phyloP scores from a whole-genome alignment of 30 jellyfish, hydroid and myxozoan species.

The Hydractinia symbiolongicarpus region DNA sequence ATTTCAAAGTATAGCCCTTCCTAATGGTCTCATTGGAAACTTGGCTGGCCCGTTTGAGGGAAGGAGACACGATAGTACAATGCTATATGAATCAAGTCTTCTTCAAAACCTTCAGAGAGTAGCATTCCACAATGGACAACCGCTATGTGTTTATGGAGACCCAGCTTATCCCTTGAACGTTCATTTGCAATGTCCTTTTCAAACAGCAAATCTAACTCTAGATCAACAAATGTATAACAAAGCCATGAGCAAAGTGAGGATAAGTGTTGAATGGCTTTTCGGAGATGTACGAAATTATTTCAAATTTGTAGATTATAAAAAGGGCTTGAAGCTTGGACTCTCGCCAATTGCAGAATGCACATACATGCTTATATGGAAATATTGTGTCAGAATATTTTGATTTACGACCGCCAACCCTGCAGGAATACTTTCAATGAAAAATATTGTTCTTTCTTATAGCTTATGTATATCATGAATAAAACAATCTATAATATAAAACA shows the following conservation, averaged over 20 bases:
- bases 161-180: constrained; percentile 48
- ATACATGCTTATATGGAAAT: too few species aligned
- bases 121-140: constrained; percentile 30
- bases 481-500: too few species aligned
- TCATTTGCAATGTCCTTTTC: constrained; percentile 52
- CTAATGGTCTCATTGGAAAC: constrained; percentile 45
- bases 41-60: constrained; percentile 57
- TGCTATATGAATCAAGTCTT: constrained; percentile 41
- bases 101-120: constrained; percentile 30
- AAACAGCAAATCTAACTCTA: constrained; percentile 29
- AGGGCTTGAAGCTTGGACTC: constrained; percentile 32
- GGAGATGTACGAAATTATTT: constrained; percentile 51
- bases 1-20: constrained; percentile 28
- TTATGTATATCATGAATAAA: too few species aligned
- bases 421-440: too few species aligned
- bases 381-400: too few species aligned
- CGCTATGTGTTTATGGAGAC: constrained; percentile 60
- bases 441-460: too few species aligned
- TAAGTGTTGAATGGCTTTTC: constrained; percentile 61
- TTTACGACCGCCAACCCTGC: too few species aligned
- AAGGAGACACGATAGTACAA: constrained; percentile 49
- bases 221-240: constrained; percentile 43
- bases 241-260: constrained; percentile 56
- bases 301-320: constrained; percentile 38
- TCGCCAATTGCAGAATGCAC: too few species aligned